phyloP scores from a whole-genome alignment of 2,888 invertebrate species.

The Orthosia gothica region DNA sequence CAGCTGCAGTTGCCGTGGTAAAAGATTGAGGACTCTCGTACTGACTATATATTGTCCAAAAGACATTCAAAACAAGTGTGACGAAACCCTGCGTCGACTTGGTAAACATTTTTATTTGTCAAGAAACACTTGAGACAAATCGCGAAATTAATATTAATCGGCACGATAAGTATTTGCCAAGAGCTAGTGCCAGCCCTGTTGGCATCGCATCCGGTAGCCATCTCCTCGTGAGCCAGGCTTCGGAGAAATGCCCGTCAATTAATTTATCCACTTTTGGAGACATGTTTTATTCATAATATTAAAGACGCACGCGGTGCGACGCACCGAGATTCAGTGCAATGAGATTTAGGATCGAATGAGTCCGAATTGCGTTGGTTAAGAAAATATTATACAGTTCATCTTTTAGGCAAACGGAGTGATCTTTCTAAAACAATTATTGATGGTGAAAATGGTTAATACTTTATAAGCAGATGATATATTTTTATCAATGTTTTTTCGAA shows the following conservation, averaged over 20 bases:
- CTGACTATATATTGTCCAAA: background rate
- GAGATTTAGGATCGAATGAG: conserved; percentile 31
- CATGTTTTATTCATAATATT: conserved; percentile 79
- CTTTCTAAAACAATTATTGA: background rate
- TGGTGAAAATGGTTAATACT: background rate
- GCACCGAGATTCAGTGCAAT: conserved; percentile 30
- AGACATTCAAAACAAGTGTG: background rate
- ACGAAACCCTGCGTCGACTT: background rate
- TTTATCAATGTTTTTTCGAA: background rate
- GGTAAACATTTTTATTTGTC: conserved; percentile 13
- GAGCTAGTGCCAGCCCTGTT: conserved; percentile 63
- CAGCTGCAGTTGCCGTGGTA: background rate
- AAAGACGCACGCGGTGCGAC: conserved; percentile 59
- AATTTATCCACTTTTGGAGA: conserved; percentile 83
- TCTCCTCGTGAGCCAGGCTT: conserved; percentile 67
- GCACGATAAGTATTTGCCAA: conserved; percentile 11
- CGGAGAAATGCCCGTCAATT: conserved; percentile 82
- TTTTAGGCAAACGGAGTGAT: background rate
- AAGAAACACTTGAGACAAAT: conserved; percentile 18
- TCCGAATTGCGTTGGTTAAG: background rate
- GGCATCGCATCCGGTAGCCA: conserved; percentile 65
- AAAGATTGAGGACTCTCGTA: background rate
- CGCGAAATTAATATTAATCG: conserved; percentile 26
- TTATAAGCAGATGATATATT: background rate
- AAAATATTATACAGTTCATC: background rate